Evolutionary conservation across 1,140 invertebrate species (phyloP).

Genomic region (Plutomurus gul): DNA sequence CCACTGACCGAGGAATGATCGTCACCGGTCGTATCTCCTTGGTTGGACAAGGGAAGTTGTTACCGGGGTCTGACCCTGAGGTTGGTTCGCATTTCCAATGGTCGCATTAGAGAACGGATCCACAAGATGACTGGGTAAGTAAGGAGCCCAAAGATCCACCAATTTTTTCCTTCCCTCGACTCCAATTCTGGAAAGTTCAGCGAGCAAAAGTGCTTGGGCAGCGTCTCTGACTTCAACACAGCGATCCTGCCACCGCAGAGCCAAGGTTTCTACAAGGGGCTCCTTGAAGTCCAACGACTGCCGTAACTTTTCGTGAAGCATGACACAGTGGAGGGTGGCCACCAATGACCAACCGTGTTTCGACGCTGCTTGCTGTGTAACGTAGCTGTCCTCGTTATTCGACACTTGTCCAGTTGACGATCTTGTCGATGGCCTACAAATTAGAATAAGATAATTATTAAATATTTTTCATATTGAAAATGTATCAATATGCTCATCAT

Average conservation of each 20-base stretch:
- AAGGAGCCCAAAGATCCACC: constrained; percentile 94
- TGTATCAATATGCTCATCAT: background rate
- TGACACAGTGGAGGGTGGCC: constrained; percentile 93
- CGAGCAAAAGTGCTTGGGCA: constrained; percentile 90
- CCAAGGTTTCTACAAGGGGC: constrained; percentile 95
- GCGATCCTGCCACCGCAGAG: constrained; percentile 96
- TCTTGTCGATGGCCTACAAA: constrained; percentile 13
- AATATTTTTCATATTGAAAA: background rate
- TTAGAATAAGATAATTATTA: background rate
- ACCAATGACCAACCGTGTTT: constrained; percentile 96
- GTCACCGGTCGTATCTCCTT: constrained; percentile 33
- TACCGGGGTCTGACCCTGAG: constrained; percentile 21
- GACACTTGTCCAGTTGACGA: background rate
- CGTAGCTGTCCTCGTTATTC: constrained; percentile 70
- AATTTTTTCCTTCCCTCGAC: constrained; percentile 87
- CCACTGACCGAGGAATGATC: constrained; percentile 32
- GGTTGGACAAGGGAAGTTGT: constrained; percentile 34
- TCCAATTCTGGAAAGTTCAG: constrained; percentile 89
- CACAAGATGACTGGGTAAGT: constrained; percentile 68
- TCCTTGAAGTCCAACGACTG: constrained; percentile 83
- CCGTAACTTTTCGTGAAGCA: constrained; percentile 85
- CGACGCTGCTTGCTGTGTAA: constrained; percentile 84
- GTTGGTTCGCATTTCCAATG: background rate
- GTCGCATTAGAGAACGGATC: constrained; percentile 44
- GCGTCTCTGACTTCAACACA: constrained; percentile 96